Base-by-base conservation (phyloP, 2,888 invertebrate species). In the Cephus runcator region DNA sequence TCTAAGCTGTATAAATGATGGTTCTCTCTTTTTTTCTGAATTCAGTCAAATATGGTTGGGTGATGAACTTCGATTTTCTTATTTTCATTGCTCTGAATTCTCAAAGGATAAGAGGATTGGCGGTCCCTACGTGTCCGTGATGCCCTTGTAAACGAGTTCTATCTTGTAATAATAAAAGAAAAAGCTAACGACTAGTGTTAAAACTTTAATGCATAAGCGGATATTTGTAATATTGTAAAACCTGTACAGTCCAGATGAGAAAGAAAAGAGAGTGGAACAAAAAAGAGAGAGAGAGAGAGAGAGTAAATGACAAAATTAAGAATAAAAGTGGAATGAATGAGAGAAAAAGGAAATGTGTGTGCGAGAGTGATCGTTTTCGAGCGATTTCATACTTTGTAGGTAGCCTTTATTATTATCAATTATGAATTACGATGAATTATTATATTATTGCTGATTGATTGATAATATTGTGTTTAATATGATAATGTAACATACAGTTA, bases 401-500 rank as follows among this genome's bases (percentile, higher is more conserved):
- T 90, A 90, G 88, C 84, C 82, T 89, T 56, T 88, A 88, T 87
- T 87, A 87, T 87, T 86, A 81, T 83, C 80, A 79, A 79, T 69
- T 76, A 75, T 81, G 75, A 73, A 82, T 80, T 81, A 71, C 78
- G 77, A 77, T 73, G 79, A 80, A 83, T 83, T 80, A 84, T 85
- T 84, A 79, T 56, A 56, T 56, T 56, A 56, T 56, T 56, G 56
- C 56, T 82, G 76, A 85, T 85, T 81, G 82, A 85, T 86, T 84
- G 85, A 86, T 87, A 85, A 88, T 86, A 89, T 90, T 90, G 87
- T 90, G 90, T 90, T 90, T 88, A 89, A 85, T 85, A 87, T 88
- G 87, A 88, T 85, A 83, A 88, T 90, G 90, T 90, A 90, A 90
- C 89, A 89, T 88, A 90, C 87, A 87, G 88, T 88, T 88, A 89